Base-by-base conservation (phyloP, 2,113 vertebrate genomes). In the Odobenus rosmarus region DNA sequence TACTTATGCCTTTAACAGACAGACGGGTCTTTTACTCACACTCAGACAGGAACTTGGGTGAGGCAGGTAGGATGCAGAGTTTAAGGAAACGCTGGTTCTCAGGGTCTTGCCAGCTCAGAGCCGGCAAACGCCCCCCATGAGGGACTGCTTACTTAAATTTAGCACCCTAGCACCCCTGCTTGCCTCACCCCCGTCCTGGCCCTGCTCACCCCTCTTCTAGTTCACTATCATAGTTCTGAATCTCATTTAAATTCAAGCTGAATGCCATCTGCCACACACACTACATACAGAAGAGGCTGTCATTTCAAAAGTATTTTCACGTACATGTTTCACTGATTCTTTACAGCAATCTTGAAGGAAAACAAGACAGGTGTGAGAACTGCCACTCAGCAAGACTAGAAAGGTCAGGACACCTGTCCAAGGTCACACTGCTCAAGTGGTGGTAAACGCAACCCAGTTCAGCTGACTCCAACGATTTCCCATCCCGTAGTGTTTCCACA, bases 81-180 rank as follows among this genome's bases (percentile, higher is more conserved):
- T 53, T 55, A 96, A 88, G n/a, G 9, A 31, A 42, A 7, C 57
- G 1, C 19, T 36, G 7, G 24, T 55, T 84, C 53, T 67, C 67
- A 24, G 64, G 8, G 4, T 4, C 55, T 46, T 42, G 13, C 21
- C 24, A 7, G 49, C 71, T 80, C 55, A 71, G 39, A 69, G 46
- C 13, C 2, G 4, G 3, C 21, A 6, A 57, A 59, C 0, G 0
- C 13, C 59, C 23, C 23, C 57, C 1, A 0, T 11, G 8, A 62
- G 8, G 13, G 19, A 74, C 5, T 3, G 0, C 11, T 15, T 72
- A n/a, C 53, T 77, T 79, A 62, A 90, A 36, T 79, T 39, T 7
- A 88, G 19, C 36, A 24, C 13, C 74, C 14, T 23, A 10, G 31
- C 77, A n/a, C n/a, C 61, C 9, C 61, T 24, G 71, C 59, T 46